Conservation (phyloP, 1,140 invertebrate species). For the Bombus superbus region DNA sequence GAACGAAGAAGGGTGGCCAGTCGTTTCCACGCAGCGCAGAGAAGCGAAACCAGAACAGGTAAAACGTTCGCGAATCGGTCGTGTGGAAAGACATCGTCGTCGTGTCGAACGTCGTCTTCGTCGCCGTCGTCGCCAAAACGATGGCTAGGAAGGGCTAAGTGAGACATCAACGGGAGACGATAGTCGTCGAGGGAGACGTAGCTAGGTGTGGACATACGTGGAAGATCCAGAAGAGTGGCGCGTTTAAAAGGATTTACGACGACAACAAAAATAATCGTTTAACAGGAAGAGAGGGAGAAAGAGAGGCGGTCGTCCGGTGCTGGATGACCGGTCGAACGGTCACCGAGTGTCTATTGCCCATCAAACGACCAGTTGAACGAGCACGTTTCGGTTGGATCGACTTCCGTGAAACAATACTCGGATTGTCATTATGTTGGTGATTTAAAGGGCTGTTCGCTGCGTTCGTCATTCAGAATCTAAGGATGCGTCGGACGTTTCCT, state of each 20-base stretch:
- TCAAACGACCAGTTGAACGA: conserved; percentile 65
- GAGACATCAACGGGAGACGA: conserved; percentile 68
- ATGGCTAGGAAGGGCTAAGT: conserved; percentile 61
- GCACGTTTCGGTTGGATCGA: conserved; percentile 54
- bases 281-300: conserved; percentile 48
- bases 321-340: conserved; percentile 66
- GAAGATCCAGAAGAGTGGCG: conserved; percentile 59
- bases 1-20: not conserved
- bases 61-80: conserved; percentile 2
- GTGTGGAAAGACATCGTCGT: conserved; percentile 12
- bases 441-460: not conserved
- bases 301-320: conserved; percentile 46
- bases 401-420: conserved; percentile 58
- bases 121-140: conserved; percentile 50
- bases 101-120: not conserved
- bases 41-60: not conserved
- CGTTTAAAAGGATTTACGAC: conserved; percentile 71
- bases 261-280: conserved; percentile 75
- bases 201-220: conserved; percentile 60
- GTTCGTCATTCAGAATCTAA: not conserved
- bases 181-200: conserved; percentile 58
- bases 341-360: conserved; percentile 70
- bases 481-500: not conserved
- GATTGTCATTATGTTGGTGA: conserved; percentile 47
- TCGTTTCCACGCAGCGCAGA: not conserved